Evolutionary conservation across 1,140 invertebrate genomes (phyloP).

Genomic region (Liolophura sinensis): DNA sequence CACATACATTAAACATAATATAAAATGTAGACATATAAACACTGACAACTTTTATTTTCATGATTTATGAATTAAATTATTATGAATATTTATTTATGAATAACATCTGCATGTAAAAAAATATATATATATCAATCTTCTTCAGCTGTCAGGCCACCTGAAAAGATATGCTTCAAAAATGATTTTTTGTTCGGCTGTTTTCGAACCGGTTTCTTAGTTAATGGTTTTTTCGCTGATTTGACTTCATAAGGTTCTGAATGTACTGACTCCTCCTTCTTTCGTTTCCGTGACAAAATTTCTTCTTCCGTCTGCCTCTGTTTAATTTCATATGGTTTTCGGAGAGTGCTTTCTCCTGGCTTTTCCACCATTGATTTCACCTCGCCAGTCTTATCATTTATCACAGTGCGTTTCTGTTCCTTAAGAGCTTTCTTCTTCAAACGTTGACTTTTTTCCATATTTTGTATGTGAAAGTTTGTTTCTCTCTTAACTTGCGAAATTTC

Average conservation of each 20-base stretch:
- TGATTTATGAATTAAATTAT: no score
- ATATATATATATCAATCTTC: no score
- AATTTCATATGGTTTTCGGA: slow-evolving; percentile 21
- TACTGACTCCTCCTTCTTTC: slow-evolving; percentile 12
- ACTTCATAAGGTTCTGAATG: slow-evolving; percentile 5
- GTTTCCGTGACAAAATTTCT: slow-evolving; percentile 35
- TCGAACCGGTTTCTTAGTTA: slow-evolving; percentile 15
- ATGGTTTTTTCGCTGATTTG: slow-evolving; percentile 13
- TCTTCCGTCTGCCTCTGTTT: slow-evolving; percentile 46
- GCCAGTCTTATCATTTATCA: slow-evolving; percentile 17
- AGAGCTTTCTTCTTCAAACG: slow-evolving; percentile 64
- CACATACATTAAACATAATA: no score
- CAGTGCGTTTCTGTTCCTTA: slow-evolving; percentile 20
- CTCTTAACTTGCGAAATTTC: slow-evolving; percentile 88
- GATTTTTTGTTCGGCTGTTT: slow-evolving; percentile 20
- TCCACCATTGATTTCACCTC: slow-evolving; percentile 18
- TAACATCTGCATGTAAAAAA: no score
- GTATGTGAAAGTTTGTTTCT: slow-evolving; percentile 83
- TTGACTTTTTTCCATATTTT: slow-evolving; percentile 79
- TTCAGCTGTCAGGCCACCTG: slow-evolving; percentile 8
- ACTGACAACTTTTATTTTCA: no score
- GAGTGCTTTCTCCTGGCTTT: slow-evolving; percentile 6
- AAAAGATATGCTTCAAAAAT: slow-evolving; percentile 42
- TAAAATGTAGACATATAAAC: no score
- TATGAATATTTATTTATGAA: no score